These are phyloP conservation scores for Drosophila tani DNA, from an alignment of 1,140 invertebrate genomes.

Conservation along the genomic window DNA sequence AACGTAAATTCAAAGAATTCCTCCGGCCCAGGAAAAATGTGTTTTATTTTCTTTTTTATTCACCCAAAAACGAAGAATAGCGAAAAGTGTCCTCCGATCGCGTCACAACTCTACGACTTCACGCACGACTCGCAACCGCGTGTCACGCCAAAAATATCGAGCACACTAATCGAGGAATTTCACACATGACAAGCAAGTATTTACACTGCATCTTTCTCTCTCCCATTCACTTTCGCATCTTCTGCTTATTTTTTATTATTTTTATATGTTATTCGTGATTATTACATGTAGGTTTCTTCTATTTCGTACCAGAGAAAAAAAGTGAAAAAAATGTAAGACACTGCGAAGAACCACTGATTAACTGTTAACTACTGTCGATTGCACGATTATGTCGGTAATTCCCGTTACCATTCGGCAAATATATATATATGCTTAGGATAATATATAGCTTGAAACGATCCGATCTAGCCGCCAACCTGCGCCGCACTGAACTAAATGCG, in stretches of 20 bases:
- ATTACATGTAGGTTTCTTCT: slow-evolving; percentile 3
- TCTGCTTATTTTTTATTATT: slow-evolving; percentile 7
- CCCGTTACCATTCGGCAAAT: slow-evolving; percentile 25
- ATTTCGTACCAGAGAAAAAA: slow-evolving; percentile 28
- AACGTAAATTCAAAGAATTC: slow-evolving; percentile 68
- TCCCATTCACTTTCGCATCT: not conserved
- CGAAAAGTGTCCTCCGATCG: slow-evolving; percentile 11
- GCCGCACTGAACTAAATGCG: slow-evolving; percentile 78
- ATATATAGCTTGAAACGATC: slow-evolving; percentile 52
- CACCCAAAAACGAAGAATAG: slow-evolving; percentile 10
- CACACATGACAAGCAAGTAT: slow-evolving; percentile 72
- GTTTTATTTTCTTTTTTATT: slow-evolving; percentile 8
- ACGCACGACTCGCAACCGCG: slow-evolving; percentile 38
- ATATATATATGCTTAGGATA: not conserved
- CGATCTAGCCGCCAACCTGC: slow-evolving; percentile 80
- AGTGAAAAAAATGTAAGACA: slow-evolving; percentile 34
- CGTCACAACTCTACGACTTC: slow-evolving; percentile 17
- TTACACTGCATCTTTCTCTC: slow-evolving; percentile 18
- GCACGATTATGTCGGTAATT: slow-evolving; percentile 22
- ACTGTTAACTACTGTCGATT: slow-evolving; percentile 17
- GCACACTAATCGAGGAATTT: slow-evolving; percentile 60
- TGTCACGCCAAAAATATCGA: slow-evolving; percentile 28
- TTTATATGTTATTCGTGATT: not conserved
- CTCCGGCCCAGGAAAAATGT: slow-evolving; percentile 51
- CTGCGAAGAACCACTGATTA: not conserved